These are phyloP conservation scores for Callopanchax toddi DNA, from an alignment of 2,113 vertebrate genomes.

Conservation along the genomic window DNA sequence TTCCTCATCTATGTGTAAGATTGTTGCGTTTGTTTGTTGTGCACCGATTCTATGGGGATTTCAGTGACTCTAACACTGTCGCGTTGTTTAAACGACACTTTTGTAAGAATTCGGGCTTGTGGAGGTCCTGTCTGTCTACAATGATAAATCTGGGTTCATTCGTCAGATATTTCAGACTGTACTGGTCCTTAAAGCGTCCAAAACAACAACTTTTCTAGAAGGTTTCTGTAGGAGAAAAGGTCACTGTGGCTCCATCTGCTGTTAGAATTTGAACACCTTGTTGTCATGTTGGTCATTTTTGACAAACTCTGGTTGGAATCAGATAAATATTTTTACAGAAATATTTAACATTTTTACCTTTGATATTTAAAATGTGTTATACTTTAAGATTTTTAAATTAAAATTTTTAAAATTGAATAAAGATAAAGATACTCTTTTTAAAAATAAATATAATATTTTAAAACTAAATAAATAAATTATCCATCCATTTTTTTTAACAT, in stretches of 20 bases:
- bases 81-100: no score
- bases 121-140: background rate
- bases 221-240: constrained; percentile 11
- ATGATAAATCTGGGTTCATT: no score
- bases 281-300: background rate
- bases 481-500: no score
- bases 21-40: background rate
- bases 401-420: no score
- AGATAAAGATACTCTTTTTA: no score
- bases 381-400: no score
- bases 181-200: background rate
- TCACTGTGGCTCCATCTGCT: constrained; percentile 60
- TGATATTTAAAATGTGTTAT: no score
- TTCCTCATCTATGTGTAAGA: background rate
- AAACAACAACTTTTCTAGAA: constrained; percentile 60
- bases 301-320: background rate
- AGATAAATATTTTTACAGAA: background rate
- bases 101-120: background rate
- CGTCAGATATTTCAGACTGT: background rate
- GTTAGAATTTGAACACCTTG: constrained; percentile 20
- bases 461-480: no score
- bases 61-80: background rate
- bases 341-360: no score
- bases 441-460: no score
- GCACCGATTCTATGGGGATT: background rate